Percentiles rank a stretch among this genome's conserved stretches.
These are phyloP conservation scores for Neodiprion lecontei DNA, from an alignment of 1,140 invertebrate genomes.

Conservation along the genomic window DNA sequence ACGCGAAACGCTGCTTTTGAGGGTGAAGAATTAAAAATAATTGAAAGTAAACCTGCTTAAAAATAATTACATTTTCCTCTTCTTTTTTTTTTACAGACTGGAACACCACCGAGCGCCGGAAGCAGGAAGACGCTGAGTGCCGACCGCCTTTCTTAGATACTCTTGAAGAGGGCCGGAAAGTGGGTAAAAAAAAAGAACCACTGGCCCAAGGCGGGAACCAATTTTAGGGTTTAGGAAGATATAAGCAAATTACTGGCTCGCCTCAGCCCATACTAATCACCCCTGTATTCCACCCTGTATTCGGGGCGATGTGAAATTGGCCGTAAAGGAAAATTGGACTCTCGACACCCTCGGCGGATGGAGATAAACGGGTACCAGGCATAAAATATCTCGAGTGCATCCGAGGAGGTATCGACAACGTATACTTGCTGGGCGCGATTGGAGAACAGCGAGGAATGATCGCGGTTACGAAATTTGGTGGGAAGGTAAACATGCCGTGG, in stretches of 20 bases:
- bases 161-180: not conserved
- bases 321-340: slow-evolving; percentile 7
- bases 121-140: too few relatives aligned
- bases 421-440: not conserved
- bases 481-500: not conserved
- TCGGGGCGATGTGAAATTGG: slow-evolving; percentile 9
- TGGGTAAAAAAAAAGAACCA: not conserved
- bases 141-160: too few relatives aligned
- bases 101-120: not conserved
- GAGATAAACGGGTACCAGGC: not conserved
- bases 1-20: not conserved
- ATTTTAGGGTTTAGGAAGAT: not conserved
- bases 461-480: not conserved
- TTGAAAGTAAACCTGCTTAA: slow-evolving; percentile 21
- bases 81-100: slow-evolving; percentile 31
- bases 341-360: not conserved
- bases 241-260: slow-evolving; percentile 12
- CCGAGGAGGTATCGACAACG: not conserved
- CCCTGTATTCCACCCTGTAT: not conserved
- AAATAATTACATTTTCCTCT: slow-evolving; percentile 28
- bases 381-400: not conserved
- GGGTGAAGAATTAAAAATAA: slow-evolving; percentile 10
- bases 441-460: too few relatives aligned
- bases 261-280: slow-evolving; percentile 8
- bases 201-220: not conserved